Evolutionary conservation across 2,113 vertebrate species (phyloP), one percentile per base, ranked within the genome.

Genomic region (Pogona vitticeps): DNA sequence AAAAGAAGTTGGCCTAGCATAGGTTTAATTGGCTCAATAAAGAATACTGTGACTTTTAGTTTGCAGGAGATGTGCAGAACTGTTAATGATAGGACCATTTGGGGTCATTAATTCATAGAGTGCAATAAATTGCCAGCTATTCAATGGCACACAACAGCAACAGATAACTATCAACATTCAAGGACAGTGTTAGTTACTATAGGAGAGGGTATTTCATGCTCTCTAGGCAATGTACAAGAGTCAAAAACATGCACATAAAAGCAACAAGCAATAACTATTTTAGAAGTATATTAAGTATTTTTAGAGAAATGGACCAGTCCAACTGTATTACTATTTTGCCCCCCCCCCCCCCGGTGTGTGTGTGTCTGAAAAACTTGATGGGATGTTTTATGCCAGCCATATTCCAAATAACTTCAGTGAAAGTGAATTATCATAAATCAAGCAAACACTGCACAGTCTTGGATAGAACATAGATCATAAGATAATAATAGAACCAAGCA

Each of bases 381-480:
- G 65, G 56, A 71, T 52, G 36, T 76, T 84, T 75, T 17, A 3
- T 58, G 67, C 59, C 36, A 83, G 14, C 12, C 46, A 63, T 6
- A 1, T 71, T 89, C 76, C 38, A 6, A 20, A 84, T 58, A 28
- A 1, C 10, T 72, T 10, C 1, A 46, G 36, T 3, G 40, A 23
- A 20, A 15, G 0, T 82, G 84, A 67, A 13, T 2, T 8, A 14
- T 28, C 68, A 58, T 0, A 0, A 0, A 13, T 17, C 20, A 80
- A 61, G 75, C 6, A 68, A 91, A 84, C 80, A 67, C 72, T 87
- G 65, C 88, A 89, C 91, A 80, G 91, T 89, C 87, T 84, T 1
- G 0, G 0, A 79, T 75, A 90, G 65, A 86, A 83, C 59, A 88
- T 52, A 52, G 46, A 52, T 52, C 46, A 52, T 52, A 52, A 10